A percentile compares a stretch with the other conserved stretches of the same genome.
phyloP scores from a whole-genome alignment of 1,140 invertebrate genomes.

The Cherax destructor region DNA sequence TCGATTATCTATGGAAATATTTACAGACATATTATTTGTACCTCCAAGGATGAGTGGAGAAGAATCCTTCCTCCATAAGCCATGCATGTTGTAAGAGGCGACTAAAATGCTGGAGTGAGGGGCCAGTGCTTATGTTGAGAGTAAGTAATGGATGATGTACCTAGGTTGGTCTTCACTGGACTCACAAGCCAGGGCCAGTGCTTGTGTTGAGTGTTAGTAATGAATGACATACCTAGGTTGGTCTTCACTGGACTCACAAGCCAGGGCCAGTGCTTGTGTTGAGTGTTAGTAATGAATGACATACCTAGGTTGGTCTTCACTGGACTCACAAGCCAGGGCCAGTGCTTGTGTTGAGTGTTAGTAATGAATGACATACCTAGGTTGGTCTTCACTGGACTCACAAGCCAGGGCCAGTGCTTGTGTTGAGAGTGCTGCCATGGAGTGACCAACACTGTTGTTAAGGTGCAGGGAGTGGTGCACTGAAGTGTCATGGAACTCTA shows the following conservation, averaged over 20 bases:
- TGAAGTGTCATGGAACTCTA: constrained; percentile 95
- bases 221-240: constrained; percentile 78
- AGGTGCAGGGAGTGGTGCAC: constrained; percentile 93
- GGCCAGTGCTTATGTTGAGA: too few relatives aligned
- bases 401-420: constrained; percentile 88
- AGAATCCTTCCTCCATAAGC: too few relatives aligned
- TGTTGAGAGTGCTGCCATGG: constrained; percentile 88
- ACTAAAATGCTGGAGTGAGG: too few relatives aligned
- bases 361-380: constrained; percentile 76
- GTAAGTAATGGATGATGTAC: constrained; percentile 72
- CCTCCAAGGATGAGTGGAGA: too few relatives aligned
- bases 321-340: constrained; percentile 82
- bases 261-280: constrained; percentile 85
- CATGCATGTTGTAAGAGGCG: too few relatives aligned
- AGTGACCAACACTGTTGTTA: constrained; percentile 86
- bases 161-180: constrained; percentile 78
- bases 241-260: constrained; percentile 80
- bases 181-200: constrained; percentile 87
- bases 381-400: constrained; percentile 77
- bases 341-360: too few relatives aligned
- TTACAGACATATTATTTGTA: too few relatives aligned
- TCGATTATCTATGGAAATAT: too few relatives aligned
- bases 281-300: too few relatives aligned
- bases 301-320: constrained; percentile 78
- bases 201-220: constrained; percentile 85